These are phyloP conservation scores for Porites rus DNA, from an alignment of 92 coral and sea anemone genomes.

Conservation along the genomic window DNA sequence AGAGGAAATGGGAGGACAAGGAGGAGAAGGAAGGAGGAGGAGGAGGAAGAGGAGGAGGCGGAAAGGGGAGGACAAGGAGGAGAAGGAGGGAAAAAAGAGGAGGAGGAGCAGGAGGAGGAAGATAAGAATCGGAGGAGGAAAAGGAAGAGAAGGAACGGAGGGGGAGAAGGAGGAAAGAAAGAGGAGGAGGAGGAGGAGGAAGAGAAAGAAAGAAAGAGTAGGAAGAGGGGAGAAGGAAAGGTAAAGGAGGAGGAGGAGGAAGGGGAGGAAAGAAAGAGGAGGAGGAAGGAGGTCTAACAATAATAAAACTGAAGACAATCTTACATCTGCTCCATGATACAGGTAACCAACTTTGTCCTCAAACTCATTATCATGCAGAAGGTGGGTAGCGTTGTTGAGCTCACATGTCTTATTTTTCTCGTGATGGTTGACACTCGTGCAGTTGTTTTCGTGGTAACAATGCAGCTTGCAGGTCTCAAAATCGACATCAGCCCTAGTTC, in stretches of 20 bases:
- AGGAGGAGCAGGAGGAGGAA: background rate
- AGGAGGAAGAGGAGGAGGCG: background rate
- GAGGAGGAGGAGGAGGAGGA: background rate
- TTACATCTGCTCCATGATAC: background rate
- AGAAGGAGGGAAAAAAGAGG: background rate
- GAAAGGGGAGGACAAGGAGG: background rate
- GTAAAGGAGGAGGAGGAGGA: background rate
- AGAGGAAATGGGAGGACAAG: background rate
- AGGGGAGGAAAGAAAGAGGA: too few species aligned
- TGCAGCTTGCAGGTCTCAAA: too few species aligned
- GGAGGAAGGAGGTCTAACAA: background rate
- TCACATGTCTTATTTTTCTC: background rate
- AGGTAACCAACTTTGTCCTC: background rate
- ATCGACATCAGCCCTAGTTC: background rate
- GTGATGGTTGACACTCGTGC: too few species aligned
- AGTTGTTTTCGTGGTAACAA: too few species aligned
- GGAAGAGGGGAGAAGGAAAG: background rate
- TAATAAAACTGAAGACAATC: background rate
- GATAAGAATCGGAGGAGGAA: background rate
- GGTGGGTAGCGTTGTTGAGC: background rate
- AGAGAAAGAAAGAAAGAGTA: too few species aligned
- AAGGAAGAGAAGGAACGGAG: background rate
- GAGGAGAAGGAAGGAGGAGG: background rate
- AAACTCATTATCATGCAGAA: background rate
- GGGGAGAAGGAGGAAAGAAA: background rate